phyloP scores from a whole-genome alignment of 2,113 vertebrate genomes.

The Sula dactylatra region DNA sequence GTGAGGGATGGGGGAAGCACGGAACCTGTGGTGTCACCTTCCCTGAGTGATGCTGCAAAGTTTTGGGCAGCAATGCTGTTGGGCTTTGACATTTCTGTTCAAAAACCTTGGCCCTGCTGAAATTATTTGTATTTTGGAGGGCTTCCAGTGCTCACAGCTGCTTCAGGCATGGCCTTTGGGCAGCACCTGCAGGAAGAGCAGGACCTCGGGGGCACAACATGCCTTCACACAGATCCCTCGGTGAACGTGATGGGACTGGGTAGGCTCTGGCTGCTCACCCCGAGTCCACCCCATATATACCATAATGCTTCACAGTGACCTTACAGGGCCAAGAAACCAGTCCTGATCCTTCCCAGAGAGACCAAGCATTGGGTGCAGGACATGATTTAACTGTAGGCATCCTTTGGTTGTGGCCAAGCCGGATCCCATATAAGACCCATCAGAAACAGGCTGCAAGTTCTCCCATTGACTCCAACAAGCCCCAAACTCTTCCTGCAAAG shows the following conservation, averaged over 20 bases:
- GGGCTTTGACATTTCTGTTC: neutral
- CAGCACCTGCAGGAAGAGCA: neutral
- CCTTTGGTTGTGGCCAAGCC: neutral
- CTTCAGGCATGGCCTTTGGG: neutral
- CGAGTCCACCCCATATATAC: neutral
- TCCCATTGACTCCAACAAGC: neutral
- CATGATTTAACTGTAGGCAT: neutral
- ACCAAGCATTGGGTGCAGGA: neutral
- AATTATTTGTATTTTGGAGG: neutral
- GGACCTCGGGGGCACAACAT: neutral
- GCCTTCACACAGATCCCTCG: neutral
- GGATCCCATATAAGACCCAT: fast-evolving
- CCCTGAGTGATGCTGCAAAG: neutral
- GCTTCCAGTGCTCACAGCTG: neutral
- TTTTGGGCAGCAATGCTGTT: neutral
- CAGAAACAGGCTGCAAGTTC: neutral
- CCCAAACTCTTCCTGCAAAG: neutral
- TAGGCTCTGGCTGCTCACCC: neutral
- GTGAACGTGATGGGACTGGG: neutral
- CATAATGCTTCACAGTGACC: neutral
- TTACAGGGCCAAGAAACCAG: neutral
- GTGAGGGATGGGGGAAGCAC: neutral
- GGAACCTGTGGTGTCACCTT: too few species aligned
- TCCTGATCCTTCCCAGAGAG: neutral
- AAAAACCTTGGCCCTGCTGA: neutral